Evolutionary conservation across 2,888 invertebrate genomes (phyloP).

Genomic region (Lepidocyrtoides sp.): DNA sequence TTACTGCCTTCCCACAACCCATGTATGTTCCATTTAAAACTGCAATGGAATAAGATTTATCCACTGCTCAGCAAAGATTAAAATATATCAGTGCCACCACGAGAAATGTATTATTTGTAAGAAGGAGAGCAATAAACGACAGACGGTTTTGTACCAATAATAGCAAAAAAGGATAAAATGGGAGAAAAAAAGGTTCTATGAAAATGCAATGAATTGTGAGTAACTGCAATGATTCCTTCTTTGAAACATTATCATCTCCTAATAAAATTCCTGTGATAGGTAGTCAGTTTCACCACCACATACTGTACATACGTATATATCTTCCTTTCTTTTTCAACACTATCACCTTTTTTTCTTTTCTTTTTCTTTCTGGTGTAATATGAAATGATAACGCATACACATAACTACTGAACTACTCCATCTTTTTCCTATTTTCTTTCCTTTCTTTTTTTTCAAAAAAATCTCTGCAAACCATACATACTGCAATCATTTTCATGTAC

Average conservation of each 20-base stretch:
- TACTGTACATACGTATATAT: no score
- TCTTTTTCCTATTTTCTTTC: conserved; percentile 63
- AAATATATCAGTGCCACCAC: neutral
- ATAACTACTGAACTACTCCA: conserved; percentile 13
- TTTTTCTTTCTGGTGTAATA: conserved; percentile 43
- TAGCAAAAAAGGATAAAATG: conserved; percentile 28
- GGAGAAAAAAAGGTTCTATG: conserved; percentile 75
- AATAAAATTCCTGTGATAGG: conserved; percentile 63
- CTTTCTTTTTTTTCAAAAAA: conserved; percentile 61
- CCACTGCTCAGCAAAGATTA: neutral
- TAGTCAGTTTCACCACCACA: conserved; percentile 57
- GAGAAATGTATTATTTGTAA: neutral
- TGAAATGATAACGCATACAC: conserved; percentile 59
- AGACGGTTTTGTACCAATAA: conserved; percentile 1
- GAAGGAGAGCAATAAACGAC: neutral
- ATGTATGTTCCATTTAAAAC: neutral
- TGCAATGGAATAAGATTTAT: neutral
- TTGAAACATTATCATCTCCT: conserved; percentile 72
- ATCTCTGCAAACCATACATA: conserved; percentile 72
- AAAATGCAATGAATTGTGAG: conserved; percentile 83
- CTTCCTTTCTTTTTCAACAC: conserved; percentile 4
- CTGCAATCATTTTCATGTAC: conserved; percentile 76
- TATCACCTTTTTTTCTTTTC: conserved; percentile 9
- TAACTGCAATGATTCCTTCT: conserved; percentile 66
- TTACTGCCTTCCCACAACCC: no score